phyloP scores from a whole-genome alignment of 2,797 vertebrate genomes.

The Micropoecilia bifurca region DNA sequence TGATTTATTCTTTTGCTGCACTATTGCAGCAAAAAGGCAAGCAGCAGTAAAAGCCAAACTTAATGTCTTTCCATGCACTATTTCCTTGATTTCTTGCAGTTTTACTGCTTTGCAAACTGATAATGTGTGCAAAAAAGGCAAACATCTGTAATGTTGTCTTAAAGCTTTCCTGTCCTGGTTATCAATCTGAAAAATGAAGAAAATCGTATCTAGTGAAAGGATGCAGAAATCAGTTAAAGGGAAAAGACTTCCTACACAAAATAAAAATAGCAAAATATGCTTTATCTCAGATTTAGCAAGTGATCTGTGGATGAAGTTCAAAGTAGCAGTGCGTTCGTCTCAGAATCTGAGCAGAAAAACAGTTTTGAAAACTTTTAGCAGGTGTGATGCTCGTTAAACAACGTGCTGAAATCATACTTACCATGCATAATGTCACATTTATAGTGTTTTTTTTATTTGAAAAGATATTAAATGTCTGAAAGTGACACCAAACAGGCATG shows the following conservation, averaged over 20 bases:
- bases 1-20: neutral
- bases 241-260: neutral
- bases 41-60: neutral
- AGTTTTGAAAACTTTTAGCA: neutral
- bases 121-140: neutral
- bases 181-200: neutral
- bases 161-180: neutral
- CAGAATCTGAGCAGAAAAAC: neutral
- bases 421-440: neutral
- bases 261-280: neutral
- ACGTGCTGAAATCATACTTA: neutral
- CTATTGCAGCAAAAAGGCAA: neutral
- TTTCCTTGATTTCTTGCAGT: neutral
- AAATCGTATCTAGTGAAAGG: too few species aligned
- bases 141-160: neutral
- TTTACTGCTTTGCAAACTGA: neutral
- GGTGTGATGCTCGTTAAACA: neutral
- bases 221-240: neutral
- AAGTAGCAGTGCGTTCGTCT: neutral
- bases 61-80: neutral
- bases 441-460: neutral
- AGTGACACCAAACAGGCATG: neutral
- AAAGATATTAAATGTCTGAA: neutral
- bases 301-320: neutral
- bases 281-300: neutral